Percentiles rank a stretch among this genome's conserved stretches.
Conservation (phyloP, 1,140 invertebrate species). For the Drosophila truncata region DNA sequence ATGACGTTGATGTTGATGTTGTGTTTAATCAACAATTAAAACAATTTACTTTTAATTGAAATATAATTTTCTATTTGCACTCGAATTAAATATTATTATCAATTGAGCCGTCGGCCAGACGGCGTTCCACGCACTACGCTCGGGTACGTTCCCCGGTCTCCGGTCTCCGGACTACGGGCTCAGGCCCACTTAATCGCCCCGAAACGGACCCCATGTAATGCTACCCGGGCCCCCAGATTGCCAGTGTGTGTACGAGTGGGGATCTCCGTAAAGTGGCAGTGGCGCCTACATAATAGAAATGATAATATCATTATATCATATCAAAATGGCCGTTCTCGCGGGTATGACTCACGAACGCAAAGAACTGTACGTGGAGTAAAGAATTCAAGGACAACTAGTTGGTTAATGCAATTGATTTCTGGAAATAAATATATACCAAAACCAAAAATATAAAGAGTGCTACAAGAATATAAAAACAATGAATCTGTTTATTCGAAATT, state of each 20-base stretch:
- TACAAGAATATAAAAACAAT: not conserved
- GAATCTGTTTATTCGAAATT: not conserved
- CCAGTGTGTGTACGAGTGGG: slow-evolving; percentile 40
- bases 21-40: slow-evolving; percentile 79
- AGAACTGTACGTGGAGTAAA: slow-evolving; percentile 13
- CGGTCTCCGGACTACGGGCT: slow-evolving; percentile 39
- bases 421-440: no score
- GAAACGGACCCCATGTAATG: slow-evolving; percentile 62
- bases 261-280: slow-evolving; percentile 77
- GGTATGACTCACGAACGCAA: slow-evolving; percentile 42
- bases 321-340: slow-evolving; percentile 56
- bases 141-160: slow-evolving; percentile 16
- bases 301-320: slow-evolving; percentile 78
- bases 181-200: slow-evolving; percentile 65
- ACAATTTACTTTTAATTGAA: slow-evolving; percentile 83
- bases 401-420: slow-evolving; percentile 7
- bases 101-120: slow-evolving; percentile 68
- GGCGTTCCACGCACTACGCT: slow-evolving; percentile 46
- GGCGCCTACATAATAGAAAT: slow-evolving; percentile 74
- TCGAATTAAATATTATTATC: slow-evolving; percentile 81
- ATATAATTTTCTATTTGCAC: slow-evolving; percentile 84
- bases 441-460: not conserved
- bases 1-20: slow-evolving; percentile 46
- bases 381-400: slow-evolving; percentile 32
- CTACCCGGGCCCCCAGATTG: slow-evolving; percentile 45